Conservation (phyloP, 1,140 invertebrate species). For the Lepidostoma basale region DNA sequence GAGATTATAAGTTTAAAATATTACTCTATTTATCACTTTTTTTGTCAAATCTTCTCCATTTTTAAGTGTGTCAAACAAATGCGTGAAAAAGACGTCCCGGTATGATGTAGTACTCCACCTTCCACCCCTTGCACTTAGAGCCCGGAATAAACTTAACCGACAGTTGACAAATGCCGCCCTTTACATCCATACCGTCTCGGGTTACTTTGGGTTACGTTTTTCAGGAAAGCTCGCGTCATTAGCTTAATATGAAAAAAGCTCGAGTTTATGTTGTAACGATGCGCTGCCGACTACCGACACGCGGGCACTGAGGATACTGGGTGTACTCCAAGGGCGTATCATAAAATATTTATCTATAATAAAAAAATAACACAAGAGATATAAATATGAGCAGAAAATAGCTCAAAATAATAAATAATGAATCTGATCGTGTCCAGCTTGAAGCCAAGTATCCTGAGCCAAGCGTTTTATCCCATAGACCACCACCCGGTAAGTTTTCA, state of each 20-base stretch:
- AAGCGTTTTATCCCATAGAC: no score
- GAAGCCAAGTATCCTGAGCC: no score
- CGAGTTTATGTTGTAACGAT: conserved; percentile 5
- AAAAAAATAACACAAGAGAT: no score
- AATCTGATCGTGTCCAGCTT: no score
- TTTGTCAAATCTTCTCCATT: conserved; percentile 7
- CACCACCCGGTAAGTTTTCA: no score
- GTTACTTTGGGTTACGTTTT: conserved; percentile 14
- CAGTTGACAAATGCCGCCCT: conserved; percentile 20
- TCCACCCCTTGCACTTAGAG: conserved; percentile 18
- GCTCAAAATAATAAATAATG: no score
- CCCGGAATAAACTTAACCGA: conserved; percentile 20
- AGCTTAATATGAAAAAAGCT: conserved; percentile 26
- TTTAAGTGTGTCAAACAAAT: conserved; percentile 19
- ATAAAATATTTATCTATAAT: no score
- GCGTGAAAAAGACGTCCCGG: conserved; percentile 8
- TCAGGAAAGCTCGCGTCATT: conserved; percentile 21
- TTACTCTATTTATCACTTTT: conserved; percentile 5
- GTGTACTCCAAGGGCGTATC: no score
- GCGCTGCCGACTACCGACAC: background rate
- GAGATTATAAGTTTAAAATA: conserved; percentile 13
- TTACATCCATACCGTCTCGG: background rate
- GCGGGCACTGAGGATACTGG: no score
- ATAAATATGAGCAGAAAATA: no score
- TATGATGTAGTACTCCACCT: background rate